phyloP scores from a whole-genome alignment of 2,888 invertebrate species.

The Cheilosia vernalis region DNA sequence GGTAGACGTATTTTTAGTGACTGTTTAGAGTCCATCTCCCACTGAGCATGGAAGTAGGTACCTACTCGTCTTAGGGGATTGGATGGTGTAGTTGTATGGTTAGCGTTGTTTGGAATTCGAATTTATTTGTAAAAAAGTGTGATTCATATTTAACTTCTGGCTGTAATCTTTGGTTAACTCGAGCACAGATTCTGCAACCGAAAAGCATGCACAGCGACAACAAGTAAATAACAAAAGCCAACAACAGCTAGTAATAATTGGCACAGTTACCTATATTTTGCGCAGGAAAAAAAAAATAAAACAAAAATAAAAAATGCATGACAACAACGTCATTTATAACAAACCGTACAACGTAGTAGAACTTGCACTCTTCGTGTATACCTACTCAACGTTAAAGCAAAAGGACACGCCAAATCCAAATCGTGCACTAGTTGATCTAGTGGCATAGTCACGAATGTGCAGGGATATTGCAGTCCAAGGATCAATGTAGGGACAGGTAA shows the following conservation, averaged over 20 bases:
- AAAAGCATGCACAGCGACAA: slow-evolving; percentile 52
- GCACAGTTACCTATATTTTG: slow-evolving; percentile 65
- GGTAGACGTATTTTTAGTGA: too few relatives aligned
- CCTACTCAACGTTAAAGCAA: slow-evolving; percentile 39
- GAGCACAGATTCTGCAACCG: slow-evolving; percentile 11
- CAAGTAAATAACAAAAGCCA: slow-evolving; percentile 13
- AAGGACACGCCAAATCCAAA: slow-evolving; percentile 39
- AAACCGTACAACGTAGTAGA: slow-evolving; percentile 33
- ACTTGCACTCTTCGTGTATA: slow-evolving; percentile 47
- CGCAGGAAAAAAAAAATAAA: background rate
- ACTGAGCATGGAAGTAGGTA: too few relatives aligned
- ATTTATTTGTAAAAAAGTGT: background rate
- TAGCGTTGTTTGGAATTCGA: background rate
- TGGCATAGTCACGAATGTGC: slow-evolving; percentile 22
- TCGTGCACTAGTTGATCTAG: slow-evolving; percentile 57
- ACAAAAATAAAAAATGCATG: slow-evolving; percentile 19
- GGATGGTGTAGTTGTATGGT: too few relatives aligned
- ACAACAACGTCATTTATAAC: slow-evolving; percentile 52
- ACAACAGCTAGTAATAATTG: slow-evolving; percentile 52
- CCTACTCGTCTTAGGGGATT: too few relatives aligned
- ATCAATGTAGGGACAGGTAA: slow-evolving; percentile 16
- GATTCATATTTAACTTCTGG: slow-evolving; percentile 24
- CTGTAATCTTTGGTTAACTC: slow-evolving; percentile 33
- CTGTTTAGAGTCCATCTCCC: too few relatives aligned
- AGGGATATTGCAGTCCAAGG: slow-evolving; percentile 9